Conservation (phyloP, 2,113 vertebrate genomes). For the Trogon melanurus region DNA sequence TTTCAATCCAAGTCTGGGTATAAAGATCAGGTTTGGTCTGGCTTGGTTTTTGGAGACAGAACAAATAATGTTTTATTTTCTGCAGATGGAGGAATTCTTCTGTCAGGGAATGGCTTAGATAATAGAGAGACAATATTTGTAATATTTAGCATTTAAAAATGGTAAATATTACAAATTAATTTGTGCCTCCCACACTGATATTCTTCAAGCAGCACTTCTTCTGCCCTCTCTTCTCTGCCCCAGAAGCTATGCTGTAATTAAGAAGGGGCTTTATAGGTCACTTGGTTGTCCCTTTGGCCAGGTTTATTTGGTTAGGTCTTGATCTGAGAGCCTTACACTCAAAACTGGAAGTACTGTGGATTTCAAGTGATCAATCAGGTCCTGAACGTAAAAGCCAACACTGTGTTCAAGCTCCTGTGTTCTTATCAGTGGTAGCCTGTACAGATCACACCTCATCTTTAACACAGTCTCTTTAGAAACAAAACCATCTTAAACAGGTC, state of each 20-base stretch:
- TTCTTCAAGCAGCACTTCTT: not conserved
- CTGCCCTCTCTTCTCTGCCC: not conserved
- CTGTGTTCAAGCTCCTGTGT: not conserved
- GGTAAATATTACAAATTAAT: not conserved
- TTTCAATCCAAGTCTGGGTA: not conserved
- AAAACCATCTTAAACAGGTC: not conserved
- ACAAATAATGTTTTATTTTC: not conserved
- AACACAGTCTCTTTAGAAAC: not conserved
- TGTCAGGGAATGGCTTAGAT: not conserved
- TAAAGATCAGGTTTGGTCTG: not conserved
- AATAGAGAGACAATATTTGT: not conserved
- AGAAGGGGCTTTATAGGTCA: not conserved
- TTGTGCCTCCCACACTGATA: not conserved
- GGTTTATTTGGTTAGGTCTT: not conserved
- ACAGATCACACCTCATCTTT: not conserved
- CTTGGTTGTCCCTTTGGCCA: not conserved
- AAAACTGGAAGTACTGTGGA: not conserved
- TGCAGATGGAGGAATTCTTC: not conserved
- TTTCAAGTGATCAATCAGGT: not conserved
- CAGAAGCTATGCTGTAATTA: not conserved
- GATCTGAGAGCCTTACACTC: not conserved
- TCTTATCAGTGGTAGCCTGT: not conserved
- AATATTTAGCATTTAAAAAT: not conserved
- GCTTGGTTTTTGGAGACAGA: not conserved
- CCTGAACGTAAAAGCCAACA: not conserved